A percentile compares a stretch with the other conserved stretches of the same genome.
These are phyloP conservation scores for Agrotis puta DNA, from an alignment of 2,888 invertebrate species.

Conservation along the genomic window DNA sequence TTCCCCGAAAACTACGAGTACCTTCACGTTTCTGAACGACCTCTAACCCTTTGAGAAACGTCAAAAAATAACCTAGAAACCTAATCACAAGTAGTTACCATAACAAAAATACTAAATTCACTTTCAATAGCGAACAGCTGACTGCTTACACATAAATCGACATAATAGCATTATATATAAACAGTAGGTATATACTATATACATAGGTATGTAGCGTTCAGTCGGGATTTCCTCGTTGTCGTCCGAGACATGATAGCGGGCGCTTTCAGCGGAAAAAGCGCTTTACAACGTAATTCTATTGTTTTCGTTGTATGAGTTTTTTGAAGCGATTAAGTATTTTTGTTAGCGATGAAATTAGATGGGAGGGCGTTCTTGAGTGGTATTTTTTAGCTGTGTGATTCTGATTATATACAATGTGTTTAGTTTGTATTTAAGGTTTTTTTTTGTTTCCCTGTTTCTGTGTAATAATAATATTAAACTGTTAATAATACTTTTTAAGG, in stretches of 20 bases:
- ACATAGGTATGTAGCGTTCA: slow-evolving; percentile 71
- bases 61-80: slow-evolving; percentile 3
- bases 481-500: background rate
- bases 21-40: background rate
- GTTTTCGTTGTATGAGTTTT: slow-evolving; percentile 43
- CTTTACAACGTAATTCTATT: slow-evolving; percentile 65
- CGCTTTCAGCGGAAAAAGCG: slow-evolving; percentile 76
- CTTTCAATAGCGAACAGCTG: slow-evolving; percentile 84
- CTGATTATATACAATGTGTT: background rate
- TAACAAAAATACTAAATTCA: slow-evolving; percentile 70
- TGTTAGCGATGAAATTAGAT: slow-evolving; percentile 10
- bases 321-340: slow-evolving; percentile 23
- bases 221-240: slow-evolving; percentile 82
- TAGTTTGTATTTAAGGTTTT: fast-evolving
- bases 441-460: too few species aligned
- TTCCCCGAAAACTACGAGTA: too few species aligned
- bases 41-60: too few species aligned
- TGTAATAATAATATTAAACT: background rate
- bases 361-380: background rate
- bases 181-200: slow-evolving; percentile 67
- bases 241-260: slow-evolving; percentile 78
- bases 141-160: slow-evolving; percentile 83
- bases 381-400: background rate
- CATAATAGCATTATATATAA: slow-evolving; percentile 78
- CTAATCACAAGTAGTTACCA: slow-evolving; percentile 11